phyloP scores from a whole-genome alignment of 2,113 vertebrate genomes.

The Larimichthys polyactis region DNA sequence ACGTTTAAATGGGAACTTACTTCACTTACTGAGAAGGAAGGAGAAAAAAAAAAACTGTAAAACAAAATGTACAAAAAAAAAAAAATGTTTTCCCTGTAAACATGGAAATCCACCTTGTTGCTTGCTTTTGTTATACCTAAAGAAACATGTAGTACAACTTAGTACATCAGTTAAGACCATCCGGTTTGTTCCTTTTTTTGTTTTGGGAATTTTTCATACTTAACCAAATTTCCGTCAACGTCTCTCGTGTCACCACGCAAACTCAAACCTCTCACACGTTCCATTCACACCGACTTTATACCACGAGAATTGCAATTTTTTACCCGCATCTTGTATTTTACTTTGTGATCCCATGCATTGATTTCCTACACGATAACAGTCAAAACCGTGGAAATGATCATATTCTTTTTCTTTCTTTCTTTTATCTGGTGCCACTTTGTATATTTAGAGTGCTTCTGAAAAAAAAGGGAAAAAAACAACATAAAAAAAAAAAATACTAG shows the following conservation, averaged over 20 bases:
- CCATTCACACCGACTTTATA: slow-evolving; percentile 57
- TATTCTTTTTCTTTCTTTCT: slow-evolving; percentile 66
- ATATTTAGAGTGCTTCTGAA: slow-evolving; percentile 96
- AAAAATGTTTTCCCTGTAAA: slow-evolving; percentile 82
- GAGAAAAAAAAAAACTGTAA: slow-evolving; percentile 76
- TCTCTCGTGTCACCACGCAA: slow-evolving; percentile 34
- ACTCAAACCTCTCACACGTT: slow-evolving; percentile 8
- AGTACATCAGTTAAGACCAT: slow-evolving; percentile 75
- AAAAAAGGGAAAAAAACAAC: slow-evolving; percentile 60
- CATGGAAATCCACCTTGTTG: slow-evolving; percentile 87
- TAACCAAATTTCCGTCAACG: background rate
- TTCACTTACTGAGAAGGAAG: slow-evolving; percentile 85
- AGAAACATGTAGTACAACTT: slow-evolving; percentile 80
- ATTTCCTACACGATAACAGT: slow-evolving; percentile 55
- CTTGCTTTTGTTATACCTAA: slow-evolving; percentile 88
- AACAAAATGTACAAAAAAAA: slow-evolving; percentile 80
- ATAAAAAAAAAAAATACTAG: slow-evolving; percentile 80
- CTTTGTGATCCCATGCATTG: slow-evolving; percentile 51
- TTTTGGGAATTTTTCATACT: slow-evolving; percentile 22
- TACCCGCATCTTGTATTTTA: slow-evolving; percentile 85
- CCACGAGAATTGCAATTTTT: slow-evolving; percentile 80
- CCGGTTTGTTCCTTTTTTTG: background rate
- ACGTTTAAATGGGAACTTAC: slow-evolving; percentile 94
- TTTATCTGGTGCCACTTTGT: slow-evolving; percentile 92
- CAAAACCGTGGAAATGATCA: slow-evolving; percentile 62